Base-by-base conservation (phyloP, 2,888 invertebrate species). In the Platycheirus albimanus region DNA sequence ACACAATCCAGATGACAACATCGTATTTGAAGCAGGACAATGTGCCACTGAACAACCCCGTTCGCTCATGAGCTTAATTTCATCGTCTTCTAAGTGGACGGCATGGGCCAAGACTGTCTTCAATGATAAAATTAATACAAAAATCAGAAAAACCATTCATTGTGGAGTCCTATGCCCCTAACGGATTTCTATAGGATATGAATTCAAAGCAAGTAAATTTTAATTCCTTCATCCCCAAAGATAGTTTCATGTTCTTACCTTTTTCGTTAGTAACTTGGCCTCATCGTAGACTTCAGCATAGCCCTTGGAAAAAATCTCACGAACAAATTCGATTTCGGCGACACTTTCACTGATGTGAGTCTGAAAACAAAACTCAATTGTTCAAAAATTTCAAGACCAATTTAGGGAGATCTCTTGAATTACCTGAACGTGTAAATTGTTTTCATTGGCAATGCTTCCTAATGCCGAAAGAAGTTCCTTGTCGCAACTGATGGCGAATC, bases 11-110 rank as follows among this genome's bases (percentile, higher is more conserved):
- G 97, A 97, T 86, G 92, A 92, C 41, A 98, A 91, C 85, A 94
- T 93, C 0, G 94, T 94, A 90, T 98, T 98, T 1, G 97, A 97
- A 36, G 95, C 94, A 0, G 98, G 97, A 88, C 98, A 98, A 89
- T 98, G 98, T 0, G 96, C 94, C 6, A 98, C 90, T 0, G 96
- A 93, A 1, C 94, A 93, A 0, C 94, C 93, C 66, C 92, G 92
- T 20, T 92, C 85, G 17, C 92, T 92, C 15, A 98, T 88, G 6
- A 95, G 87, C 10, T 90, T 86, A 15, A 96, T 91, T 90, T 98
- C 98, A 2, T 92, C 92, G 41, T 95, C 94, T 7, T 92, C 92
- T 58, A 97, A 91, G 89, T 96, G 92, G 11, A 98, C 93, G 0
- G 94, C 96, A 88, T 98, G 98, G 0, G 97, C 98, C 92, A 98